Conservation (phyloP, 2,888 invertebrate genomes). For the Aethes cnicana region DNA sequence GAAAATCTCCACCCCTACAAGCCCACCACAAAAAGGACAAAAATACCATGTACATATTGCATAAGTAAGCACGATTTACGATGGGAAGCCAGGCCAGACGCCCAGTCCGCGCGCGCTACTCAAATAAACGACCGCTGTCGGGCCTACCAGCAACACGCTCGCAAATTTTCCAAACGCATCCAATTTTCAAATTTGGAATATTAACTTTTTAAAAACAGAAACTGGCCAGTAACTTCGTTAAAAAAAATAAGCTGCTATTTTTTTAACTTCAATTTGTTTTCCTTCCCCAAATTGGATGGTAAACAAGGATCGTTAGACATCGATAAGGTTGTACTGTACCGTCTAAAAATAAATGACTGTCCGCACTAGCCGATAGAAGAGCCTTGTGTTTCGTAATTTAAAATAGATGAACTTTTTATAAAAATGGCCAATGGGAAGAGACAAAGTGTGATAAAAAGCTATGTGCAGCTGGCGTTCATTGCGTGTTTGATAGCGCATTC, state of each 20-base stretch:
- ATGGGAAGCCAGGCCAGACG: constrained; percentile 33
- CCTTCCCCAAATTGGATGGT: not conserved
- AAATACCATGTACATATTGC: constrained; percentile 27
- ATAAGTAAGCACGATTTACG: constrained; percentile 26
- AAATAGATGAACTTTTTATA: not conserved
- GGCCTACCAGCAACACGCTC: constrained; percentile 10
- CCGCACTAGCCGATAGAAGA: constrained; percentile 19
- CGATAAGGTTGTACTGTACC: constrained; percentile 3
- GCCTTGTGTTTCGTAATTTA: constrained; percentile 1
- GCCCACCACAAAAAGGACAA: constrained; percentile 18
- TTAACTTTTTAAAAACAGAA: not conserved
- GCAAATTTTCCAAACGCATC: constrained; percentile 26
- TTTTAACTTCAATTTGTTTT: not conserved
- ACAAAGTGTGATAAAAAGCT: not conserved
- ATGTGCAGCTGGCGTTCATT: constrained; percentile 8
- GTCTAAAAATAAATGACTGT: constrained; percentile 13
- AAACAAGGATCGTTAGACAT: constrained; percentile 19
- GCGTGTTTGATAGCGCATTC: constrained; percentile 11
- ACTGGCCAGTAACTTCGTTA: not conserved
- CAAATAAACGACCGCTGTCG: constrained; percentile 16
- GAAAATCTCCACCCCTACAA: constrained; percentile 20
- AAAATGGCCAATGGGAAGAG: constrained; percentile 4
- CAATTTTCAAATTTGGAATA: constrained; percentile 18
- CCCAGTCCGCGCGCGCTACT: constrained; percentile 57
- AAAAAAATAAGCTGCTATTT: not conserved